Conservation (phyloP, 92 coral and sea anemone species). For the Pocillopora meandrina region DNA sequence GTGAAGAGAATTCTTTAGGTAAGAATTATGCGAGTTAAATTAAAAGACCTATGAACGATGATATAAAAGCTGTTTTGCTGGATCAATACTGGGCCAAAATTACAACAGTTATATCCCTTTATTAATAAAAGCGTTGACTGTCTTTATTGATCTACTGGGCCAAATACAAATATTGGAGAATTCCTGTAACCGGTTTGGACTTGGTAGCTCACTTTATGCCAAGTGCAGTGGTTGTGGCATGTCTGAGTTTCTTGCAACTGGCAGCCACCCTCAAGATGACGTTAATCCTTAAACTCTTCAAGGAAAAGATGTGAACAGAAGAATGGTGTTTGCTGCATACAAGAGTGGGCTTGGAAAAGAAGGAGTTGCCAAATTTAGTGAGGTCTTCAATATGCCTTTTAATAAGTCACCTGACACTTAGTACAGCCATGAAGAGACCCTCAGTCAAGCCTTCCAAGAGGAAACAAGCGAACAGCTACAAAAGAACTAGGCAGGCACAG, state of each 20-base stretch:
- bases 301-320: constrained; percentile 9
- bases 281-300: not conserved
- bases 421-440: constrained; percentile 13
- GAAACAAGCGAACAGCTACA: not conserved
- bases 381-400: constrained; percentile 30
- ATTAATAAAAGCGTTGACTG: not conserved
- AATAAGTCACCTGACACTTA: not conserved
- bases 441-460: not conserved
- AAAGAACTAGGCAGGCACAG: no score
- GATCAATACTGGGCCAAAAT: not conserved
- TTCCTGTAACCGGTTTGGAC: not conserved
- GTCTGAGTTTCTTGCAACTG: constrained; percentile 8
- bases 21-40: not conserved
- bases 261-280: not conserved
- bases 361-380: constrained; percentile 41
- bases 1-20: constrained; percentile 21
- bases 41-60: not conserved
- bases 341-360: constrained; percentile 11
- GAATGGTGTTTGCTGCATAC: constrained; percentile 1
- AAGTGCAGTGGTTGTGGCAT: constrained; percentile 2
- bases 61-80: not conserved
- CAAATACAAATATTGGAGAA: not conserved
- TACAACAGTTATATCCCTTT: not conserved
- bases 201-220: not conserved
- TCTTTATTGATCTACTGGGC: not conserved